These are phyloP conservation scores for Muntiacus muntjak DNA, from an alignment of 2,113 vertebrate species.

Conservation along the genomic window DNA sequence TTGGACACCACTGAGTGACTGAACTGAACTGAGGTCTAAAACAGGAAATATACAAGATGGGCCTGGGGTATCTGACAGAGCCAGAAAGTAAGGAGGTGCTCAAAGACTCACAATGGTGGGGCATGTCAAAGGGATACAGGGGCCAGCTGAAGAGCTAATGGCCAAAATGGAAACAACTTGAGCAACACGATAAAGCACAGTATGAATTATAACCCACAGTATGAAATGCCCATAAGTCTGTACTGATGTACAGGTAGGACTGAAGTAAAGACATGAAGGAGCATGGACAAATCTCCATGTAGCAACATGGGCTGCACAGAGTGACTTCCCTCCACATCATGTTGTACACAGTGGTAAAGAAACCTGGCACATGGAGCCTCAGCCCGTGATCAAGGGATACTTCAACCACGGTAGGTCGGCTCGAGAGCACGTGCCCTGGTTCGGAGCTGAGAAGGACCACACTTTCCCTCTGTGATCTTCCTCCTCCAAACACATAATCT, in stretches of 20 bases:
- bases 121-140: neutral
- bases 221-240: neutral
- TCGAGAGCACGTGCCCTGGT: rapidly evolving
- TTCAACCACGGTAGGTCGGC: neutral
- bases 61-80: neutral
- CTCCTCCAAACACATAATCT: neutral
- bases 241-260: neutral
- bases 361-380: neutral
- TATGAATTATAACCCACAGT: neutral
- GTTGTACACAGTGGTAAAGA: neutral
- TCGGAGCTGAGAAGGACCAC: neutral
- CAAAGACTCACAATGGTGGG: neutral
- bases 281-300: neutral
- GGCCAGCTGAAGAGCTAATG: neutral
- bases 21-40: neutral
- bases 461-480: neutral
- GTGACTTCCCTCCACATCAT: neutral
- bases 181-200: neutral
- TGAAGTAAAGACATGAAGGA: neutral
- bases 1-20: neutral
- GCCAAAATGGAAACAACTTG: neutral
- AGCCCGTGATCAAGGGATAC: neutral
- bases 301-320: neutral
- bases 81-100: neutral
- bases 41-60: neutral